Conservation (phyloP, 1,140 invertebrate species). For the Trichoplusia ni region DNA sequence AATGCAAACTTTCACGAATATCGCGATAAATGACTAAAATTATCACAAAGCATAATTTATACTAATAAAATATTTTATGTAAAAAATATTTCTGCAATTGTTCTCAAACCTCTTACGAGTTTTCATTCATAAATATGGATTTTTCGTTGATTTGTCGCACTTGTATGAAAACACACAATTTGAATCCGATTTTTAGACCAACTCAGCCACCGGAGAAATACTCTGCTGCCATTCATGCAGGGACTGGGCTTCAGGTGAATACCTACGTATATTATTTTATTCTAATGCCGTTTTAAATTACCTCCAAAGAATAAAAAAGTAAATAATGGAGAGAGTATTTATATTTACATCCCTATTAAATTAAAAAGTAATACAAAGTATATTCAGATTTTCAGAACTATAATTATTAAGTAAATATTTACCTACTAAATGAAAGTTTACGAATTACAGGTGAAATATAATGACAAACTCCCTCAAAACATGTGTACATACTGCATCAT, state of each 20-base stretch:
- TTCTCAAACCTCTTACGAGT: too few species aligned
- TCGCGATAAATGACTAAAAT: too few species aligned
- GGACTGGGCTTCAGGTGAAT: conserved; percentile 33
- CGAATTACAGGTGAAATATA: conserved; percentile 57
- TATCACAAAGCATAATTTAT: too few species aligned
- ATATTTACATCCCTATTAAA: too few species aligned
- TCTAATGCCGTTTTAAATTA: too few species aligned
- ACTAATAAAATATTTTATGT: too few species aligned
- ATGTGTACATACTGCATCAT: conserved; percentile 36
- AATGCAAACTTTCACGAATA: too few species aligned
- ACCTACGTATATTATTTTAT: background rate
- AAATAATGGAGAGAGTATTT: background rate
- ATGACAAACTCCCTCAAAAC: conserved; percentile 59
- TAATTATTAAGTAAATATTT: background rate
- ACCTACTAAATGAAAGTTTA: background rate
- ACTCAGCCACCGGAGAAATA: conserved; percentile 1
- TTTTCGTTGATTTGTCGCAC: conserved; percentile 34
- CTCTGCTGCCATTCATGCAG: conserved; percentile 6
- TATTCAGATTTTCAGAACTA: background rate
- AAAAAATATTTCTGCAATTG: too few species aligned
- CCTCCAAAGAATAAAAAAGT: background rate
- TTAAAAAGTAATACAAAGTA: background rate
- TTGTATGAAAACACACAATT: conserved; percentile 23
- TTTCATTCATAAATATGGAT: conserved; percentile 34
- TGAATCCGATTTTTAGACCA: conserved; percentile 36